Evolutionary conservation across 2,113 vertebrate species (phyloP), one percentile per base, ranked within the genome.

Genomic region (Columba janthina): DNA sequence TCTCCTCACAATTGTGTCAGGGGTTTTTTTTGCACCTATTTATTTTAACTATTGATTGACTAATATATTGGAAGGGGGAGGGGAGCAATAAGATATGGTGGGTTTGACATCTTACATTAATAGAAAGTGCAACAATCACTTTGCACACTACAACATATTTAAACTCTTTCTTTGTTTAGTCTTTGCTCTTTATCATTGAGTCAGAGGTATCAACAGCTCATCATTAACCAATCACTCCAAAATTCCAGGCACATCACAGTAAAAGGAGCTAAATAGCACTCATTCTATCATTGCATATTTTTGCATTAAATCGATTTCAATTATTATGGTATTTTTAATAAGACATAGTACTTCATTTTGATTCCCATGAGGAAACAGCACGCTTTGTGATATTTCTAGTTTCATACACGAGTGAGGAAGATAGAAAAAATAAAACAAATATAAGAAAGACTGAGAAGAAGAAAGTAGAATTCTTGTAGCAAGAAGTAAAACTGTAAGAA

Each of bases 61-160:
- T 34, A 48, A 78, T 44, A 21, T 1, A 3, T 71, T 58, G 0
- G 0, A 26, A 9, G 11, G 9, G 4, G 25, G 11, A 5, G 2
- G 7, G 10, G 0, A 3, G 20, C 15, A 76, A 11, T 29, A 42
- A 77, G 15, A 57, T 32, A 58, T 0, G 3, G 10, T 16, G 9
- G 73, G 62, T 88, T 73, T 86, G 50, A 53, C 5, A 29, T 22
- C 5, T 29, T 65, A 3, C 9, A 1, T n/a, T 66, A 60, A 54
- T 7, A 53, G 24, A 22, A 80, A 86, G 6, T 60, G 46, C 14
- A 48, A 25, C 13, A 64, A 16, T 64, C 0, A 29, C 11, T 82
- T 76, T 71, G 13, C 22, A 40, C 6, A 34, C 15, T 74, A 51
- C 12, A 32, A n/a, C 3, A 16, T 10, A 34, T 6, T 42, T 69